Percentiles rank a stretch among this genome's conserved stretches.
Conservation (phyloP, 2,888 invertebrate species). For the Encarsia formosa region DNA sequence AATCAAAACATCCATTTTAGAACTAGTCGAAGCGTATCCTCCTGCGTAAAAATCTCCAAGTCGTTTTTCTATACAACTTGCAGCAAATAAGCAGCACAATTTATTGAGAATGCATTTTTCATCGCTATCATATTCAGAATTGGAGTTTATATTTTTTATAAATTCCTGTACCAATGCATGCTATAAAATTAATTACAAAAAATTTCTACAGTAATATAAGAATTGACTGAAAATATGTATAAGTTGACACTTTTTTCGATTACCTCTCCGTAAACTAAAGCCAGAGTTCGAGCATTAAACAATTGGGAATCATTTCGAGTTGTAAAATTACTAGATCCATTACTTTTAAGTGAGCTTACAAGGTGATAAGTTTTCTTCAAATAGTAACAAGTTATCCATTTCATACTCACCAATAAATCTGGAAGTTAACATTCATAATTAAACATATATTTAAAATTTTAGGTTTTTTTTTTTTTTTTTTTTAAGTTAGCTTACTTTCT, state of each 20-base stretch:
- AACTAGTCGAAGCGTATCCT: constrained; percentile 43
- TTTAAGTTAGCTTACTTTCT: constrained; percentile 54
- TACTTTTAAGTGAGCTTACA: constrained; percentile 54
- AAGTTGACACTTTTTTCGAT: too few species aligned
- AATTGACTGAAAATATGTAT: too few species aligned
- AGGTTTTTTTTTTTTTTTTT: too few species aligned
- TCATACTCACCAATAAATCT: constrained; percentile 67
- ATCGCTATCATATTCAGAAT: constrained; percentile 52
- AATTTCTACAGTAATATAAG: too few species aligned
- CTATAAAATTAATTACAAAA: too few species aligned
- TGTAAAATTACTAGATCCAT: constrained; percentile 64
- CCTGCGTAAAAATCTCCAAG: constrained; percentile 71
- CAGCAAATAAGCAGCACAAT: constrained; percentile 64
- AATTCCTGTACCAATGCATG: constrained; percentile 54
- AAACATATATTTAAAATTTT: too few species aligned
- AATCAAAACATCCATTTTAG: constrained; percentile 41
- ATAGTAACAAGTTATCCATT: constrained; percentile 79
- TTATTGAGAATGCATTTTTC: constrained; percentile 56
- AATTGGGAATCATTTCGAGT: constrained; percentile 83
- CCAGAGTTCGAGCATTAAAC: constrained; percentile 72
- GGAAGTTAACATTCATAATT: constrained; percentile 18
- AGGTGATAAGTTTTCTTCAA: constrained; percentile 66
- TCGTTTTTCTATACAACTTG: constrained; percentile 72
- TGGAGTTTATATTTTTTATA: constrained; percentile 48
- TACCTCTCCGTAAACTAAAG: constrained; percentile 80